Base-by-base conservation (phyloP, 2,113 vertebrate genomes). In the Pachyramphus minor region DNA sequence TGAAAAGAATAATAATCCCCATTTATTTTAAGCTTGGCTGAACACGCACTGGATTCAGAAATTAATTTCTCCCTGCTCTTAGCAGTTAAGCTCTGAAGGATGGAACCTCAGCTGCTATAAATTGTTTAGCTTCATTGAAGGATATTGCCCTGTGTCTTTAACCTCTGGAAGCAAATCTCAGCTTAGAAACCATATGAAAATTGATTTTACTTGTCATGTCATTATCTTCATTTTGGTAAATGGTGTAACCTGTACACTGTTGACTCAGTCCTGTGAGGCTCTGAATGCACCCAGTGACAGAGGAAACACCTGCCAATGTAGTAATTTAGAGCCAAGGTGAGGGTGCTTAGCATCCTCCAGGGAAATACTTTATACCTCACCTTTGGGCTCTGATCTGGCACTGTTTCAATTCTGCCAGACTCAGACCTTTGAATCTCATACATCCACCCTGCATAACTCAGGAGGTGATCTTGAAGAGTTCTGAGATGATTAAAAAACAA, bases 1-100 rank as follows among this genome's bases (percentile, higher is more conserved):
- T 94, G 94, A 82, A 95, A 95, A 91, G 66, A 87, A 85, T 89
- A 93, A 93, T 89, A 95, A 91, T 94, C 93, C n/a, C n/a, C 87
- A 83, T 94, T 96, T 94, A 73, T 64, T 97, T 95, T 87, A 96
- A 95, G 91, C 93, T 71, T 95, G 89, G 81, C 66, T 96, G 94
- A 95, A 91, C 89, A 95, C 45, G 66, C n/a, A 35, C 53, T 87
- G 71, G 53, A 62, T 87, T 91, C 89, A 93, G 86, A 95, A 94
- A 95, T 95, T 96, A 97, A 96, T 96, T 97, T 96, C 58, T 93
- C 84, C 53, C 81, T 62, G 17, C 62, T 83, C 49, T 87, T 79
- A 95, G 87, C 84, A 79, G 94, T 92, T 95, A 93, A 95, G 89
- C 91, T 87, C 76, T 87, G 91, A 95, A 95, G 81, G 73, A 92